Evolutionary conservation across 2,113 vertebrate genomes (phyloP).

Genomic region (Leuciscus idus): DNA sequence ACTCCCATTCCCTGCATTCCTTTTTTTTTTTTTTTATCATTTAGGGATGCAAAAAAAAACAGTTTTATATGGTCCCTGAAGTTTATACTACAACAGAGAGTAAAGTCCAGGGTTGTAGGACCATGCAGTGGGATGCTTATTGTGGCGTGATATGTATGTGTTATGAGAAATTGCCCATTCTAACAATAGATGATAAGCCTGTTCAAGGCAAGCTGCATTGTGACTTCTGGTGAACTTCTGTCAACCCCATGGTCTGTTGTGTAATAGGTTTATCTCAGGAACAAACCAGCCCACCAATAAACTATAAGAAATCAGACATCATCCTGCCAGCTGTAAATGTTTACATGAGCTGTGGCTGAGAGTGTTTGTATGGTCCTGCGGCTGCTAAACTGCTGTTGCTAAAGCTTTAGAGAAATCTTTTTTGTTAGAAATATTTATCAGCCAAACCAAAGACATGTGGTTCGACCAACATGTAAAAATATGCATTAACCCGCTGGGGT

Average conservation of each 20-base stretch:
- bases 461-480: neutral
- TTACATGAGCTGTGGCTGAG: neutral
- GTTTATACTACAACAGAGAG: slow-evolving; percentile 10
- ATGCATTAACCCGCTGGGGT: neutral
- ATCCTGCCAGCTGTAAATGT: neutral
- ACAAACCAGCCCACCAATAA: neutral
- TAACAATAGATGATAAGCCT: slow-evolving; percentile 8
- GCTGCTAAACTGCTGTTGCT: neutral
- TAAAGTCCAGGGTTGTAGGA: slow-evolving; percentile 64
- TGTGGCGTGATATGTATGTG: neutral
- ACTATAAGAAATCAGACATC: neutral
- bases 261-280: slow-evolving; percentile 13
- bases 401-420: neutral
- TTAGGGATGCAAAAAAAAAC: neutral
- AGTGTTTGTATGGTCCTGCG: neutral
- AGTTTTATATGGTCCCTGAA: slow-evolving; percentile 60
- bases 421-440: neutral
- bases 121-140: neutral
- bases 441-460: neutral
- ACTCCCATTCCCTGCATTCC: no score
- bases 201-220: neutral
- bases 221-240: neutral
- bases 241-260: neutral
- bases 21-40: neutral
- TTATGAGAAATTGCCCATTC: slow-evolving; percentile 62